Evolutionary conservation across 2,888 invertebrate species (phyloP), one percentile per base, ranked within the genome.

Genomic region (Drosophila paramelanica): DNA sequence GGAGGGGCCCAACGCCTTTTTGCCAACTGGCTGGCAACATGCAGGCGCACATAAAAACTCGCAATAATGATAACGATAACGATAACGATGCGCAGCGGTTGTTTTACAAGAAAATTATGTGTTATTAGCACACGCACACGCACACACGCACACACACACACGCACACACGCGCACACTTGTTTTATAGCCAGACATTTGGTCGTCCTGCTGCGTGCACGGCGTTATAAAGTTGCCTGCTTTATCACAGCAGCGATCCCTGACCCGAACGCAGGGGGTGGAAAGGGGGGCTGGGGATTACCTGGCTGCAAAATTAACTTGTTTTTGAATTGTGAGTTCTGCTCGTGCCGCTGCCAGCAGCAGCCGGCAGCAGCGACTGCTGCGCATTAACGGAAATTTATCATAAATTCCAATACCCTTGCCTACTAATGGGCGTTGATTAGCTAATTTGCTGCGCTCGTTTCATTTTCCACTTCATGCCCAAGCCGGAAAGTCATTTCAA

Each of bases 41-140:
- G 87, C 81, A 85, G 73, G 79, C 89, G 79, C 89, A 75, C 89
- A 89, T 85, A 85, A 85, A 85, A 84, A 89, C 61, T 51, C 73
- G 61, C 89, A 62, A 89, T 87, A 84, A 86, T 84, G 85, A 86
- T 89, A 88, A 86, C 86, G 71, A 77, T 77, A 80, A 78, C 79
- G 80, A 88, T 87, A 89, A 89, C 89, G 88, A 89, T 74, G 81
- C 88, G 81, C 89, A 81, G 86, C 89, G 87, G 90, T 89, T 88
- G 90, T 89, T 88, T 89, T 87, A 89, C 84, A 89, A 75, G 80
- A 87, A 89, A 84, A 84, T 83, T 88, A 83, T 83, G 89, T 77
- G 74, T 88, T 88, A 88, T 89, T 89, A 80, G 75, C 84, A 70
- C 84, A 84, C 77, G 65, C 62, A 51, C 23, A 27, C 39, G 23